Percentiles rank a stretch among this genome's conserved stretches.
phyloP scores from a whole-genome alignment of 2,888 invertebrate species.

The Crossocerus cetratus region DNA sequence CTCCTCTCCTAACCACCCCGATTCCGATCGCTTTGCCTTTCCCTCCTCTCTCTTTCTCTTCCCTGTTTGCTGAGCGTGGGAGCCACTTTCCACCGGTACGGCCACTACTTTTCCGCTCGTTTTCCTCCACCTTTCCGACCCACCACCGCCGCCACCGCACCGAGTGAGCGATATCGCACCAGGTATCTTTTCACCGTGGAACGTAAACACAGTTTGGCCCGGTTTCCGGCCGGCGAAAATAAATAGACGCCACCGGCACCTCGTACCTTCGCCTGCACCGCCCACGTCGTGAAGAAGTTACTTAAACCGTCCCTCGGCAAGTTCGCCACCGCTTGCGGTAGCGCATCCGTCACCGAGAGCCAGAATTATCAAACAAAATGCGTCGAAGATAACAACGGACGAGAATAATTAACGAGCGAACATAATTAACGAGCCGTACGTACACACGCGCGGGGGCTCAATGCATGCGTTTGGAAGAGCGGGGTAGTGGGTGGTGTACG shows the following conservation, averaged over 20 bases:
- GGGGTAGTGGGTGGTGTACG: no score
- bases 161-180: no score
- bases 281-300: not conserved
- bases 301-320: conserved; percentile 17
- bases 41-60: not conserved
- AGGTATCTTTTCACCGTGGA: conserved; percentile 20
- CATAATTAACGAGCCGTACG: conserved; percentile 26
- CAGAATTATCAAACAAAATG: conserved; percentile 40
- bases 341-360: conserved; percentile 32
- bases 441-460: not conserved
- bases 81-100: not conserved
- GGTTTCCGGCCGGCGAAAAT: conserved; percentile 18
- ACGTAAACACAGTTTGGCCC: conserved; percentile 29
- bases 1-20: not conserved
- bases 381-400: conserved; percentile 15
- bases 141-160: not conserved
- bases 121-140: conserved; percentile 4
- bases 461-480: no score
- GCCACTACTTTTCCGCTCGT: not conserved
- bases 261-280: no score
- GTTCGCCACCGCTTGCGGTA: conserved; percentile 1
- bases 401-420: conserved; percentile 33
- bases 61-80: not conserved
- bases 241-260: conserved; percentile 7
- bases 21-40: not conserved